Base-by-base conservation (phyloP, 1,140 invertebrate genomes). In the Orchestia grillus region DNA sequence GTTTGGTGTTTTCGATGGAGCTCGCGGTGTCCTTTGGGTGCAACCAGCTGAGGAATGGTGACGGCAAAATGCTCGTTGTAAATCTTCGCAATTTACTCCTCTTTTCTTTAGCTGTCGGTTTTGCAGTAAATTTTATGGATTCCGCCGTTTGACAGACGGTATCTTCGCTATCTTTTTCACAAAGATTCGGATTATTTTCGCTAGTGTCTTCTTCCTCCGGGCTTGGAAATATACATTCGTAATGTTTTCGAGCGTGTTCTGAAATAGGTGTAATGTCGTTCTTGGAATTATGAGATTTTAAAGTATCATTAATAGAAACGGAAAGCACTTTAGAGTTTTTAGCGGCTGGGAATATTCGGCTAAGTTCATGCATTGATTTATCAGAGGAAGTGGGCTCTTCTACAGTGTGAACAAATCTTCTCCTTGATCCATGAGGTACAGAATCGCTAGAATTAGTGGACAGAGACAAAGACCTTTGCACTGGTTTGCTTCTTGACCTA, bases 81-180 rank as follows among this genome's bases (percentile, higher is more conserved):
- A 94, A 47, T n/a, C 92, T 42, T 45, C 92, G 92, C 40, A 94
- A 94, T 94, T 47, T 94, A 47, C 44, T 94, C 28, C 88, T 91
- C 36, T 91, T 91, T 43, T 91, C 88, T 91, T 91, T 91, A 36
- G 44, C 11, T 77, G 28, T 77, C 11, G 28, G 15, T 36, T 77
- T 77, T 8, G 62, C 36, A 3, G 28, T 77, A 77, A 15, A 15
- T 77, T 77, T 36, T 77, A 77, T 77, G 28, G 62, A 77, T 77
- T 77, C 62, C 11, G 62, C 36, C 62, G 11, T 36, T 36, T 77
- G 62, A 77, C 36, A 3, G 62, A 23, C 28, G 3, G 62, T 77
- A 77, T 77, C 88, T 43, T 91, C 44, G 28, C 36, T 8, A 4
- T 91, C 88, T 11, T 91, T 91, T 91, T 28, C 41, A 91, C 41